Percentiles rank a stretch among this genome's conserved stretches.
Evolutionary conservation across 2,797 vertebrate species (phyloP).

Genomic region (Pterois miles): DNA sequence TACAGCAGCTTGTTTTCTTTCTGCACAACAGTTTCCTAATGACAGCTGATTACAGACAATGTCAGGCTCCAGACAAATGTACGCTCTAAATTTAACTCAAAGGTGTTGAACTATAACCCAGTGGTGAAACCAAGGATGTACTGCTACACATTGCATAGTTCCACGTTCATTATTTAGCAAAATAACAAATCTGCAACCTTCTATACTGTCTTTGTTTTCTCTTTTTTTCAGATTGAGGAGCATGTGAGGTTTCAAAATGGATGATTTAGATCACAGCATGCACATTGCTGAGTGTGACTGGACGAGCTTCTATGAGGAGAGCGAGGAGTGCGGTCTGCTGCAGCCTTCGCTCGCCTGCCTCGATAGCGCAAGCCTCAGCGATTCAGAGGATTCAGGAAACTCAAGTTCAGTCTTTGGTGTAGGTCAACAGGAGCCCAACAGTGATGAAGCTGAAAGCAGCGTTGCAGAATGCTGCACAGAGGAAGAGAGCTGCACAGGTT

Average conservation of each 20-base stretch:
- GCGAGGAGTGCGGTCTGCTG: constrained; percentile 88
- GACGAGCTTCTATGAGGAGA: constrained; percentile 86
- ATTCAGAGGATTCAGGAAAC: constrained; percentile 70
- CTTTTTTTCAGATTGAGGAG: constrained; percentile 71
- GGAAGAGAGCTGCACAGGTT: constrained; percentile 1
- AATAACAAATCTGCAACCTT: background rate
- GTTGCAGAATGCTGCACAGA: background rate
- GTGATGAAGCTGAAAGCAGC: background rate
- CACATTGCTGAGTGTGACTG: constrained; percentile 91
- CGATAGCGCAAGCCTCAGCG: constrained; percentile 87
- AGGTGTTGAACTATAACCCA: constrained; percentile 15
- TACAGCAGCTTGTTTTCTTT: constrained; percentile 1
- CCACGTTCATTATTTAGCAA: background rate
- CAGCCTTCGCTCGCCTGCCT: constrained; percentile 84
- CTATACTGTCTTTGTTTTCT: background rate
- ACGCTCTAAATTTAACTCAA: constrained; percentile 48
- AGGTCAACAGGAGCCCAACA: constrained; percentile 1
- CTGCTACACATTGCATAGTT: background rate
- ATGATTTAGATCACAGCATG: constrained; percentile 95
- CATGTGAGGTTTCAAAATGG: constrained; percentile 82
- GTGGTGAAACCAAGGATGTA: background rate
- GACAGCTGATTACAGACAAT: constrained; percentile 29
- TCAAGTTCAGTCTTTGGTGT: background rate
- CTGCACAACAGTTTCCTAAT: constrained; percentile 10
- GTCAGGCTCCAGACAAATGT: constrained; percentile 17